Evolutionary conservation across 2,888 invertebrate species (phyloP).

Genomic region (Ornithoptera alexandrae): DNA sequence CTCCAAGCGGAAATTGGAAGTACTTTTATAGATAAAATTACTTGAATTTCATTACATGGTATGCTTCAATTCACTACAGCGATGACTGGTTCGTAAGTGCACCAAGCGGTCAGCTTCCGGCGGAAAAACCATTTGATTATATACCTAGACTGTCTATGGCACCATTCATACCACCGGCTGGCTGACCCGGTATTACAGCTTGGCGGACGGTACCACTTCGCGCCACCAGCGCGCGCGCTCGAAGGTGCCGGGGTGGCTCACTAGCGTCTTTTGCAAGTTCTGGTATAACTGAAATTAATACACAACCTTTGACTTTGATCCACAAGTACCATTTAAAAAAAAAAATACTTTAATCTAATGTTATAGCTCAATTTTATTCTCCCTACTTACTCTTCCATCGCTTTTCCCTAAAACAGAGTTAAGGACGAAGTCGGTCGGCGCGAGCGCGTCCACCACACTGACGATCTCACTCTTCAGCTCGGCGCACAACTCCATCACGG

Average conservation of each 20-base stretch:
- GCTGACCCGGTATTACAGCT: constrained; percentile 47
- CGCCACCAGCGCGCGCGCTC: constrained; percentile 88
- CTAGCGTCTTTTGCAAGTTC: constrained; percentile 85
- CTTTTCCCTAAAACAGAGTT: constrained; percentile 92
- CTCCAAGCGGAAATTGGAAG: too few relatives aligned
- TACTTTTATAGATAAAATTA: too few relatives aligned
- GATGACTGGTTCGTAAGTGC: not conserved
- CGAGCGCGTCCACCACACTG: constrained; percentile 89
- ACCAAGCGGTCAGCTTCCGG: not conserved
- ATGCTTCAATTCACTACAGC: not conserved
- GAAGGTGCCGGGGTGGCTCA: constrained; percentile 84
- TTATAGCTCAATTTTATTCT: too few relatives aligned
- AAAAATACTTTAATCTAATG: too few relatives aligned
- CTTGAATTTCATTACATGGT: too few relatives aligned
- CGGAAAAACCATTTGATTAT: not conserved
- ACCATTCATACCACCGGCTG: not conserved
- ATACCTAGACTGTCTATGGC: not conserved
- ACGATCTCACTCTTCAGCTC: constrained; percentile 88
- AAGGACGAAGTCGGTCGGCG: constrained; percentile 93
- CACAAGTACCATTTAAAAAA: not conserved
- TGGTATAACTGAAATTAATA: constrained; percentile 81
- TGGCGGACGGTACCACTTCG: constrained; percentile 58
- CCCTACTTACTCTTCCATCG: constrained; percentile 86
- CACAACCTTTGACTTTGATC: not conserved
- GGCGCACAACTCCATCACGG: constrained; percentile 84